phyloP scores from a whole-genome alignment of 2,113 vertebrate genomes.

The Diadophis punctatus region DNA sequence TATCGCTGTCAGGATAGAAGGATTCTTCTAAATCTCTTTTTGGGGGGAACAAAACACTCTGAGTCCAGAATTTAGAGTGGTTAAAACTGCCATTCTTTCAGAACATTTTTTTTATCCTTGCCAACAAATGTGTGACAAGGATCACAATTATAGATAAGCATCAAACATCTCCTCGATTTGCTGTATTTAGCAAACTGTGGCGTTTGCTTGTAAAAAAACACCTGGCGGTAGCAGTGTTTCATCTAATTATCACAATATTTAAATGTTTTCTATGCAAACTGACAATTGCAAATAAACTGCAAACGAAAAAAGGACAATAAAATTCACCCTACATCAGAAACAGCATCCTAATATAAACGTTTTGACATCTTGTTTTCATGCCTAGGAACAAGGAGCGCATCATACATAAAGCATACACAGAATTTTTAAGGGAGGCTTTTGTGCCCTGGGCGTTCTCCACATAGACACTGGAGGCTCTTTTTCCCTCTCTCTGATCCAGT shows the following conservation, averaged over 20 bases:
- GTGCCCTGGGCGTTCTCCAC: neutral
- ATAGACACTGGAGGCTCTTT: neutral
- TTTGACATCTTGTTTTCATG: neutral
- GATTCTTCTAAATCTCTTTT: accelerated
- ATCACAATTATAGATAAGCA: neutral
- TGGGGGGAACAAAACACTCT: neutral
- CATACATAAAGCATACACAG: neutral
- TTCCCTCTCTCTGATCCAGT: neutral
- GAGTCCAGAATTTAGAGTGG: neutral
- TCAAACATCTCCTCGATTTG: accelerated
- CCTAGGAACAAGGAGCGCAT: neutral
- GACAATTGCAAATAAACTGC: neutral
- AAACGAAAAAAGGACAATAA: neutral
- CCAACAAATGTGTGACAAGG: neutral
- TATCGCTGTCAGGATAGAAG: neutral
- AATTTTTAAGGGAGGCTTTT: neutral
- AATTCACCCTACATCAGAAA: neutral
- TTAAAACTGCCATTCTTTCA: neutral
- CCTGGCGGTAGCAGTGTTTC: accelerated
- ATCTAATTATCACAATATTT: neutral
- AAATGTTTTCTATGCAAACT: neutral
- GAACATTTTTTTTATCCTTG: accelerated
- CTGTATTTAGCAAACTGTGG: neutral
- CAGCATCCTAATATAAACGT: neutral
- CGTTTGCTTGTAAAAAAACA: neutral